phyloP scores from a whole-genome alignment of 2,797 vertebrate species.

The Danio albolineatus region DNA sequence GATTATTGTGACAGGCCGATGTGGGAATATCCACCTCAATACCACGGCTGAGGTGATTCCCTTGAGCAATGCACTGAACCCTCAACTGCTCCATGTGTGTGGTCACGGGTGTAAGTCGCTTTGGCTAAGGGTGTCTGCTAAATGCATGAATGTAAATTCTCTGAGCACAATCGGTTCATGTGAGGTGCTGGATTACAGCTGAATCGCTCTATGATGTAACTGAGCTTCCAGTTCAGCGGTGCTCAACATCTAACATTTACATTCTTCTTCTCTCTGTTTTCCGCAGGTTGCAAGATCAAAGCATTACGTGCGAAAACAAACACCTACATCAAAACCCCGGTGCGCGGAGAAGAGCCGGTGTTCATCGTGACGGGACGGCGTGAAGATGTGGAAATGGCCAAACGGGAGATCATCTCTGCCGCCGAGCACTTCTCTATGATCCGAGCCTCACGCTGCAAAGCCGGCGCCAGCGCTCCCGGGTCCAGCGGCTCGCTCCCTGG shows the following conservation, averaged over 20 bases:
- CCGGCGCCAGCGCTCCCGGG: constrained; percentile 71
- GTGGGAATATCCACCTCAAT: no score
- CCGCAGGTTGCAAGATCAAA: constrained; percentile 96
- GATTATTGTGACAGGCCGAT: no score
- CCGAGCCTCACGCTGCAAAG: constrained; percentile 93
- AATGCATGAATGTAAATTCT: no score
- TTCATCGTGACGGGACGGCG: constrained; percentile 96
- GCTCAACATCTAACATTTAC: neutral
- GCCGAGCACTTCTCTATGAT: constrained; percentile 98
- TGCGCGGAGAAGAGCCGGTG: constrained; percentile 93
- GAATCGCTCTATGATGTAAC: no score
- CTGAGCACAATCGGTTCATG: no score
- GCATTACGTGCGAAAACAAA: constrained; percentile 96
- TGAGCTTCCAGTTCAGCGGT: no score
- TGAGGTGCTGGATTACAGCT: no score
- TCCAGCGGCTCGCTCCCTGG: constrained; percentile 80
- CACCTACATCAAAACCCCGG: constrained; percentile 97
- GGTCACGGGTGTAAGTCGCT: no score
- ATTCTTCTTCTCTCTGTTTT: neutral
- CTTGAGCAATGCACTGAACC: no score
- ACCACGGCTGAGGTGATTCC: no score
- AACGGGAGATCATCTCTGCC: constrained; percentile 92
- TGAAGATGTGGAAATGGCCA: constrained; percentile 98
- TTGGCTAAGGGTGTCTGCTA: no score
- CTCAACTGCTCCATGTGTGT: no score